Evolutionary conservation across 2,113 vertebrate genomes (phyloP).

Genomic region (Blennius ocellaris): DNA sequence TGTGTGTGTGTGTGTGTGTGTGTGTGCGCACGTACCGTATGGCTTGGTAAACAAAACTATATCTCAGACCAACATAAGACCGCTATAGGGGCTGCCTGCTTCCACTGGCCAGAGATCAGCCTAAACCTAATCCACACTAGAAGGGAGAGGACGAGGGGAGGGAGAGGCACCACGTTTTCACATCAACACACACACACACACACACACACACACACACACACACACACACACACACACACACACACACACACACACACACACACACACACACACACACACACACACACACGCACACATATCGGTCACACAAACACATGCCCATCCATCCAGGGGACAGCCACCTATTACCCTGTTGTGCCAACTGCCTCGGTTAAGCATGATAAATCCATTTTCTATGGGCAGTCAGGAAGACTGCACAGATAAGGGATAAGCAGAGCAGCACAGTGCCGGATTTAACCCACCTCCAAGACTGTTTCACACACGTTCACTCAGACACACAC

Average conservation of each 20-base stretch:
- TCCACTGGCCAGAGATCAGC: conserved; percentile 72
- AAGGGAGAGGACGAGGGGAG: conserved; percentile 54
- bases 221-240: conserved; percentile 9
- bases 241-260: conserved; percentile 10
- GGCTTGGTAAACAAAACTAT: conserved; percentile 54
- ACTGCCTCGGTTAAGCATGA: conserved; percentile 70
- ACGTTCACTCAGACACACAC: conserved; percentile 20
- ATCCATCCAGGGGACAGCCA: conserved; percentile 71
- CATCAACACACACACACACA: conserved; percentile 7
- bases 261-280: conserved; percentile 20
- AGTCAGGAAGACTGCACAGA: conserved; percentile 76
- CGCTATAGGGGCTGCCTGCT: conserved; percentile 68
- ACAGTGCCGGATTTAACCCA: conserved; percentile 56
- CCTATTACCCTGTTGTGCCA: conserved; percentile 75
- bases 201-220: conserved; percentile 13
- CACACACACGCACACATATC: conserved; percentile 29
- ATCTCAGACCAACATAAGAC: conserved; percentile 69
- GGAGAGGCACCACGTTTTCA: neutral
- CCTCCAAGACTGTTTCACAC: conserved; percentile 54
- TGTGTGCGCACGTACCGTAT: conserved; percentile 31
- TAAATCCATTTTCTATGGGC: conserved; percentile 78
- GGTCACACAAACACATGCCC: conserved; percentile 45
- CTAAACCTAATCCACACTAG: conserved; percentile 79
- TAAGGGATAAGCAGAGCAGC: conserved; percentile 72
- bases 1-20: conserved; percentile 22